These are phyloP conservation scores for Ptyas mucosa DNA, from an alignment of 2,113 vertebrate species.

Conservation along the genomic window DNA sequence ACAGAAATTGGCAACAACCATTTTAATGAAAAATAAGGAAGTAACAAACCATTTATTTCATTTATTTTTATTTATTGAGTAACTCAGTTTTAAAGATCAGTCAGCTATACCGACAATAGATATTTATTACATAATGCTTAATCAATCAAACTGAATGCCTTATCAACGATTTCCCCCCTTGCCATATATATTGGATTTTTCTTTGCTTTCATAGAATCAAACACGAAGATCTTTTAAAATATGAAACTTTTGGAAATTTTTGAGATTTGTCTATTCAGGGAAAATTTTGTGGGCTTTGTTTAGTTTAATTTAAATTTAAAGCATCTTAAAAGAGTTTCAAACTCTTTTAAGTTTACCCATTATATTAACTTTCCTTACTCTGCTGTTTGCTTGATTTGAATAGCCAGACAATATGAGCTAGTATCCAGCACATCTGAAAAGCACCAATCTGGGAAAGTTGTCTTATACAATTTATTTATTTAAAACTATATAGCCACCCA, in stretches of 20 bases:
- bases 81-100: background rate
- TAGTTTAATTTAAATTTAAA: background rate
- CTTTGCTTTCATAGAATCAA: background rate
- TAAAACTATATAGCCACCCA: background rate
- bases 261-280: background rate
- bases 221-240: background rate
- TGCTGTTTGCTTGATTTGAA: background rate
- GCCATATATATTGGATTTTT: background rate
- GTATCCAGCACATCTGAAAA: background rate
- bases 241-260: background rate
- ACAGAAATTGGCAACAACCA: background rate
- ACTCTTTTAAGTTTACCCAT: background rate
- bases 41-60: background rate
- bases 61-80: background rate
- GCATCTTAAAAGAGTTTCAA: background rate
- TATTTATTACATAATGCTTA: background rate
- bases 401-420: background rate
- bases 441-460: background rate
- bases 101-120: background rate
- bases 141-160: background rate
- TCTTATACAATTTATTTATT: background rate
- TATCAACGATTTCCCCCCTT: background rate
- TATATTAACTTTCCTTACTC: background rate
- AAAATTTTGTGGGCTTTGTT: background rate
- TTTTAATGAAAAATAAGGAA: background rate